A percentile compares a stretch with the other conserved stretches of the same genome.
Conservation (phyloP, 2,888 invertebrate species). For the Drosophila barbarae region DNA sequence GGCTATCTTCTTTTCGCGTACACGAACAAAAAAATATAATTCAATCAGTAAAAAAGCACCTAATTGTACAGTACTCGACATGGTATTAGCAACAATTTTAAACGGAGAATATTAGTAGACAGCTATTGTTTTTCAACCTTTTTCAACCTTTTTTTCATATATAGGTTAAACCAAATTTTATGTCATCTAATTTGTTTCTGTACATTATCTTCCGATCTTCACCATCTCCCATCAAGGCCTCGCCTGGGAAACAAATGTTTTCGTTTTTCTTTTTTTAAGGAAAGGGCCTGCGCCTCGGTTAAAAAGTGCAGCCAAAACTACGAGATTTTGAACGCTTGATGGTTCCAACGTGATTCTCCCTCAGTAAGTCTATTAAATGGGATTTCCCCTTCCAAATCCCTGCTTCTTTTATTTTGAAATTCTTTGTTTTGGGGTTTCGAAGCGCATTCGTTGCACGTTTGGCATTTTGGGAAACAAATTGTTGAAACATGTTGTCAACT, state of each 20-base stretch:
- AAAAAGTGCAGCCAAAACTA: slow-evolving; percentile 30
- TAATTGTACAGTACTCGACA: neutral
- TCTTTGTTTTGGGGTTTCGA: slow-evolving; percentile 9
- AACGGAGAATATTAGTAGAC: too few species aligned
- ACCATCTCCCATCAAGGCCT: slow-evolving; percentile 6
- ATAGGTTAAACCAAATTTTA: neutral
- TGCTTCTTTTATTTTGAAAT: neutral
- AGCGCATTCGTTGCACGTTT: slow-evolving; percentile 64
- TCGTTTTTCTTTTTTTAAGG: slow-evolving; percentile 1
- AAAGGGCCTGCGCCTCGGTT: slow-evolving; percentile 16
- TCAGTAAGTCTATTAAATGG: slow-evolving; percentile 60
- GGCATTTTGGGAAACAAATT: slow-evolving; percentile 69
- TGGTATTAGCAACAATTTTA: neutral
- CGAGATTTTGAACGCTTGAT: slow-evolving; percentile 54
- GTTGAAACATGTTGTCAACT: slow-evolving; percentile 72
- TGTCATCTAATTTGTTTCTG: neutral
- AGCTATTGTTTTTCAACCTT: too few species aligned
- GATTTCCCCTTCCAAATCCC: slow-evolving; percentile 13
- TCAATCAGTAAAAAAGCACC: neutral
- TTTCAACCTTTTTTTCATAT: neutral
- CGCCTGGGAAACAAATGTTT: slow-evolving; percentile 11
- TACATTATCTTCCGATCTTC: neutral
- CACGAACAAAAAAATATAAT: slow-evolving; percentile 8
- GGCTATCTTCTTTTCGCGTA: slow-evolving; percentile 3
- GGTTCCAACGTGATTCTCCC: slow-evolving; percentile 68